These are phyloP conservation scores for Gymnoscopelus microlampas DNA, from an alignment of 2,797 vertebrate genomes.

Conservation along the genomic window DNA sequence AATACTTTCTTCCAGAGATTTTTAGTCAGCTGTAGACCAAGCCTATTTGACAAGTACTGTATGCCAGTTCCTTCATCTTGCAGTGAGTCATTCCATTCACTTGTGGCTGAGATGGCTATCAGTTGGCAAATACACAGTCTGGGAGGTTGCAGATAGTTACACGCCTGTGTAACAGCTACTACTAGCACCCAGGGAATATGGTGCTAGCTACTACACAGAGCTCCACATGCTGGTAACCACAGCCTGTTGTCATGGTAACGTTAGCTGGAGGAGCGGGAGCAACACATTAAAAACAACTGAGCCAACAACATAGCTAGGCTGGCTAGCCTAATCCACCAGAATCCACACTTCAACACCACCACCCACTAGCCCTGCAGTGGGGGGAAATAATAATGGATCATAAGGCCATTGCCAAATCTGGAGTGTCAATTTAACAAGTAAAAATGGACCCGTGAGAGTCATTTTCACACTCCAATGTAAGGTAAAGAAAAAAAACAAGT, in stretches of 20 bases:
- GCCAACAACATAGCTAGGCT: conserved; percentile 20
- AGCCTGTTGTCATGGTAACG: conserved; percentile 20
- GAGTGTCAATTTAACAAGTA: neutral
- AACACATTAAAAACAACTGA: conserved; percentile 24
- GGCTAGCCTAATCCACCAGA: conserved; percentile 2
- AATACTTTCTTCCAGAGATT: no score
- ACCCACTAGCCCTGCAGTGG: no score
- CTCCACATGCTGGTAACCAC: conserved; percentile 23
- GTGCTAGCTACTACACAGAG: conserved; percentile 1
- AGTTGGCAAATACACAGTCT: conserved; percentile 37
- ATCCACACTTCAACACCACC: neutral
- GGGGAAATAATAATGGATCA: neutral
- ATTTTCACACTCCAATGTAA: no score
- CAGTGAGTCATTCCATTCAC: conserved; percentile 22
- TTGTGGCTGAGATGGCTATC: conserved; percentile 13
- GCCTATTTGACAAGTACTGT: neutral
- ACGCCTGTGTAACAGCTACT: conserved; percentile 11
- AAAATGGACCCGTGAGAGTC: no score
- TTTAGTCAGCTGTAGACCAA: no score
- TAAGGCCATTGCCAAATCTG: neutral
- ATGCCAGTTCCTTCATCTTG: conserved; percentile 19
- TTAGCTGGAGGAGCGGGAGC: conserved; percentile 3
- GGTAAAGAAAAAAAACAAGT: no score
- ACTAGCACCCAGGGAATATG: neutral
- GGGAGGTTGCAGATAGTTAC: conserved; percentile 18